Evolutionary conservation across 2,113 vertebrate genomes (phyloP).

Genomic region (Amazona guildingii): DNA sequence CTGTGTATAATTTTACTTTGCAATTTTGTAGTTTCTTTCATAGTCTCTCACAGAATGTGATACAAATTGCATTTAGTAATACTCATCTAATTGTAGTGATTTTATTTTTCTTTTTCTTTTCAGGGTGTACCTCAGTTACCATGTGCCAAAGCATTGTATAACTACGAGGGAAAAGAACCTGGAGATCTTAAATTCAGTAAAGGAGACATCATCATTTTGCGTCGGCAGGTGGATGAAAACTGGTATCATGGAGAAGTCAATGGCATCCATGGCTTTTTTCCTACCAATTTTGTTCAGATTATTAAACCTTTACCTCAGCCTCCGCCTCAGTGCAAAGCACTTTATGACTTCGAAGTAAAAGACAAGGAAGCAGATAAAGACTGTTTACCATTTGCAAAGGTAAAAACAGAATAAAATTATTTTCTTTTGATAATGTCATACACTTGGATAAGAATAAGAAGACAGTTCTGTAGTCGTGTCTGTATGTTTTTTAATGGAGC

Average conservation of each 20-base stretch:
- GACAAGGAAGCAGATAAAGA: slow-evolving; percentile 99
- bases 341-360: slow-evolving; percentile 99
- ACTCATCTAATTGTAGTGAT: background rate
- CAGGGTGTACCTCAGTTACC: slow-evolving; percentile 94
- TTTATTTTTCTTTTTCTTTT: background rate
- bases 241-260: slow-evolving; percentile 98
- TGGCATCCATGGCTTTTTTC: slow-evolving; percentile 95
- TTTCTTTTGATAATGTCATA: background rate
- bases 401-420: slow-evolving; percentile 53
- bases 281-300: slow-evolving; percentile 97
- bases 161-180: slow-evolving; percentile 96
- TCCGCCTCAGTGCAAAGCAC: slow-evolving; percentile 97
- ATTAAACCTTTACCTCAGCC: slow-evolving; percentile 97
- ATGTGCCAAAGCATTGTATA: slow-evolving; percentile 98
- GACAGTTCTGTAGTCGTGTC: background rate
- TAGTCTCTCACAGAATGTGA: background rate
- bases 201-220: slow-evolving; percentile 95
- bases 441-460: background rate
- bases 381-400: slow-evolving; percentile 97
- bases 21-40: background rate
- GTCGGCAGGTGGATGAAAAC: slow-evolving; percentile 97
- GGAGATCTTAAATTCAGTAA: slow-evolving; percentile 98
- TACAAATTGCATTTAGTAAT: background rate
- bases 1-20: background rate
- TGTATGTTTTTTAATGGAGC: background rate